These are phyloP conservation scores for Solenodon paradoxus DNA, from an alignment of 2,113 vertebrate species.

Conservation along the genomic window DNA sequence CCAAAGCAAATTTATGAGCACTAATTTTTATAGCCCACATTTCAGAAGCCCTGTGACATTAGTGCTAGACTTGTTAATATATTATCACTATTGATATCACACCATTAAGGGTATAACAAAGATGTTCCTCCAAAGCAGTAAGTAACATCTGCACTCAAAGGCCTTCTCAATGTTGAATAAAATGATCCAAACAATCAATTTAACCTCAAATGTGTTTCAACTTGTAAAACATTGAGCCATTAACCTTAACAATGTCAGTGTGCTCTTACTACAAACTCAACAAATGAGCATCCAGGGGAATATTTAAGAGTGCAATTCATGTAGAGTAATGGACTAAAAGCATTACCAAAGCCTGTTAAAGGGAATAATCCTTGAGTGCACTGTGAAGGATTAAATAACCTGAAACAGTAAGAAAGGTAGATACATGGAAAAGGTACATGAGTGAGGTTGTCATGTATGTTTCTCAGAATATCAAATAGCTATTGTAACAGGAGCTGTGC, in stretches of 20 bases:
- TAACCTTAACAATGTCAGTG: constrained; percentile 82
- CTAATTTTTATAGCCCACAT: neutral
- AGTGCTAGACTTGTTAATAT: neutral
- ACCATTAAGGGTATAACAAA: constrained; percentile 60
- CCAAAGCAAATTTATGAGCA: neutral
- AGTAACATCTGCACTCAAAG: constrained; percentile 61
- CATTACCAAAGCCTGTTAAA: constrained; percentile 36
- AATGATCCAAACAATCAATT: constrained; percentile 79
- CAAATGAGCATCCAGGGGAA: constrained; percentile 70
- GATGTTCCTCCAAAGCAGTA: constrained; percentile 63
- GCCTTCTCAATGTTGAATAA: constrained; percentile 74
- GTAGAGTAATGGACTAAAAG: constrained; percentile 71
- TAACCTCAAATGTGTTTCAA: constrained; percentile 78
- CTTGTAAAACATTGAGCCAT: constrained; percentile 79
- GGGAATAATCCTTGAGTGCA: constrained; percentile 18
- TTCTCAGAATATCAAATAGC: neutral
- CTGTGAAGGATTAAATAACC: constrained; percentile 66
- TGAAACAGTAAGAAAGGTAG: neutral
- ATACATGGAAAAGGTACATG: neutral
- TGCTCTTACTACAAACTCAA: constrained; percentile 65
- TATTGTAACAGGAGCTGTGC: neutral
- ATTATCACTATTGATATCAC: constrained; percentile 8
- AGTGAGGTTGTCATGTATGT: neutral
- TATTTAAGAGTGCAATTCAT: constrained; percentile 68
- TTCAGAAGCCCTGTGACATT: neutral